Evolutionary conservation across 2,797 vertebrate genomes (phyloP).

Genomic region (Anabas testudineus): DNA sequence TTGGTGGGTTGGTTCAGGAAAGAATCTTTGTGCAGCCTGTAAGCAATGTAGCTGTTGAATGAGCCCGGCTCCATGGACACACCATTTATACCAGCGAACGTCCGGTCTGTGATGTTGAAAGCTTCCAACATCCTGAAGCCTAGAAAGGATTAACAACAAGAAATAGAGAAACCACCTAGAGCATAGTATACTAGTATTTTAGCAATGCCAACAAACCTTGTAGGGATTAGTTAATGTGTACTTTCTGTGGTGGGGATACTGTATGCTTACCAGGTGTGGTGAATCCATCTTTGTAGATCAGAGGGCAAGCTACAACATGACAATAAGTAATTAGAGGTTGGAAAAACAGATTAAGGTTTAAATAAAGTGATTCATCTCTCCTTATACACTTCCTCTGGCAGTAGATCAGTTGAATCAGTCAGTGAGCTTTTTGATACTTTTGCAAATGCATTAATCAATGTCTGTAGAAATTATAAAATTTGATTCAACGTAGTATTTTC

Average conservation of each 20-base stretch:
- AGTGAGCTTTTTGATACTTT: constrained; percentile 19
- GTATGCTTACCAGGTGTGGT: constrained; percentile 94
- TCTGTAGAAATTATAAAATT: not conserved
- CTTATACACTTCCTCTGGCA: constrained; percentile 31
- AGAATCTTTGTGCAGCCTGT: constrained; percentile 94
- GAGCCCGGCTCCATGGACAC: constrained; percentile 96
- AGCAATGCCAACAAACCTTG: constrained; percentile 20
- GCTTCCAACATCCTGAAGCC: constrained; percentile 98
- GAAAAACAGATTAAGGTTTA: constrained; percentile 40
- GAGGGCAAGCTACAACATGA: constrained; percentile 91
- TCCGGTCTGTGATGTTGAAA: constrained; percentile 96
- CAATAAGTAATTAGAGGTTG: constrained; percentile 27
- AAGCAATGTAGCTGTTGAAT: constrained; percentile 94
- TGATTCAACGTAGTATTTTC: not conserved
- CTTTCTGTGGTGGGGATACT: constrained; percentile 12
- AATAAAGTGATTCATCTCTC: constrained; percentile 40
- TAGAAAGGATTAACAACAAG: constrained; percentile 63
- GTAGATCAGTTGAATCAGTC: constrained; percentile 15
- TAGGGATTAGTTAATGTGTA: constrained; percentile 20
- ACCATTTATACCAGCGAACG: constrained; percentile 92
- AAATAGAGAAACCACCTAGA: not conserved
- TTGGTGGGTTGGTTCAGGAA: constrained; percentile 92
- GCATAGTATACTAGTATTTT: not conserved
- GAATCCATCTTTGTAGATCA: constrained; percentile 98
- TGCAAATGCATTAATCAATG: constrained; percentile 23